Evolutionary conservation across 2,797 vertebrate genomes (phyloP).

Genomic region (Chiloscyllium punctatum): DNA sequence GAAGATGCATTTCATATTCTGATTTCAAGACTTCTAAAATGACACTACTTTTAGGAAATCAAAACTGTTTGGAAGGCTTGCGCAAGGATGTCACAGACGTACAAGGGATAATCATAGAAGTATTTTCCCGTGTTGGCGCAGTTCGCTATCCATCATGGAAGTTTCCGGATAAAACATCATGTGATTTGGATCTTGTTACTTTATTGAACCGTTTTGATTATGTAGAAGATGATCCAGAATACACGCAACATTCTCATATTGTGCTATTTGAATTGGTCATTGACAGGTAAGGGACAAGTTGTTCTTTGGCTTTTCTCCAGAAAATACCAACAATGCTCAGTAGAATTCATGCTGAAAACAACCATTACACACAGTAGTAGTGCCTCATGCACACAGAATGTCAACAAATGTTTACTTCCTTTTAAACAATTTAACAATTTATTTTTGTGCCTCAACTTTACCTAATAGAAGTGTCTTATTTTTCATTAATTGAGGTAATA

Average conservation of each 20-base stretch:
- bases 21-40: slow-evolving; percentile 49
- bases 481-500: too few relatives aligned
- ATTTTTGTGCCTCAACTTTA: background rate
- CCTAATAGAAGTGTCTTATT: background rate
- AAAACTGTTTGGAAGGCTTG: slow-evolving; percentile 74
- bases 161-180: slow-evolving; percentile 79
- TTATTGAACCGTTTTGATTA: slow-evolving; percentile 80
- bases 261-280: slow-evolving; percentile 79
- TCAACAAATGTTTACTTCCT: slow-evolving; percentile 4
- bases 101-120: slow-evolving; percentile 72
- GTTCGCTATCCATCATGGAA: slow-evolving; percentile 80
- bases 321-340: background rate
- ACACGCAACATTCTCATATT: slow-evolving; percentile 76
- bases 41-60: slow-evolving; percentile 67
- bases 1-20: background rate
- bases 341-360: background rate
- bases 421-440: background rate
- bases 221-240: slow-evolving; percentile 66
- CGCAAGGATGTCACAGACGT: slow-evolving; percentile 75
- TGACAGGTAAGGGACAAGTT: slow-evolving; percentile 70
- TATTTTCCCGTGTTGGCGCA: slow-evolving; percentile 73
- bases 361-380: too few relatives aligned
- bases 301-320: background rate
- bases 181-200: slow-evolving; percentile 70
- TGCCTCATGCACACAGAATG: background rate